These are phyloP conservation scores for Sebastes iracundus DNA, from an alignment of 2,797 vertebrate genomes.

Conservation along the genomic window DNA sequence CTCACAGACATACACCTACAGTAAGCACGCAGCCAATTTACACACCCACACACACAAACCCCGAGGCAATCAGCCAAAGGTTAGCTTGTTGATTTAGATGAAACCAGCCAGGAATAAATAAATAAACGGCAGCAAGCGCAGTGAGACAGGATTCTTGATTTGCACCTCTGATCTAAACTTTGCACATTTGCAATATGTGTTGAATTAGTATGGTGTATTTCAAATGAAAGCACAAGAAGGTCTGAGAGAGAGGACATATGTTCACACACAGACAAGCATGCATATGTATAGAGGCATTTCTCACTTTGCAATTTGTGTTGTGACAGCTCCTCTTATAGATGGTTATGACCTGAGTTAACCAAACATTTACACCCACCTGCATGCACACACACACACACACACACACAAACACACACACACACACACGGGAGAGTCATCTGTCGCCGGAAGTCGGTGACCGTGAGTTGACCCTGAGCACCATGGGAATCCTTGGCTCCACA, in stretches of 20 bases:
- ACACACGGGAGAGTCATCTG: constrained; percentile 4
- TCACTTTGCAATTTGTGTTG: constrained; percentile 30
- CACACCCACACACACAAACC: not conserved
- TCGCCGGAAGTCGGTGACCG: constrained; percentile 38
- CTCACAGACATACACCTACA: not conserved
- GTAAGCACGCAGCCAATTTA: not conserved
- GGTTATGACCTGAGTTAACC: constrained; percentile 40
- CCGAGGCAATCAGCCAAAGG: constrained; percentile 17
- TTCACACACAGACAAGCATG: not conserved
- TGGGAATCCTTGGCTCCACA: constrained; percentile 35
- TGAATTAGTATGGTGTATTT: not conserved
- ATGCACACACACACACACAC: not conserved
- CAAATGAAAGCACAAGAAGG: not conserved
- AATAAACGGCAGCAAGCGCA: constrained; percentile 5
- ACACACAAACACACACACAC: not conserved
- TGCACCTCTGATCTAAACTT: constrained; percentile 2
- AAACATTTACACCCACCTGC: not conserved
- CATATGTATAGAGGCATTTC: constrained; percentile 7
- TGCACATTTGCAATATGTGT: not conserved
- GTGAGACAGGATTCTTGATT: constrained; percentile 15
- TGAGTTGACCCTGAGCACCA: constrained; percentile 43
- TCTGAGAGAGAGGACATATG: not conserved
- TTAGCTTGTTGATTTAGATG: constrained; percentile 29
- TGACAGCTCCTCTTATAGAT: constrained; percentile 26
- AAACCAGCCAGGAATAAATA: constrained; percentile 25